phyloP scores from a whole-genome alignment of 2,797 vertebrate genomes.

The Mus minutoides region DNA sequence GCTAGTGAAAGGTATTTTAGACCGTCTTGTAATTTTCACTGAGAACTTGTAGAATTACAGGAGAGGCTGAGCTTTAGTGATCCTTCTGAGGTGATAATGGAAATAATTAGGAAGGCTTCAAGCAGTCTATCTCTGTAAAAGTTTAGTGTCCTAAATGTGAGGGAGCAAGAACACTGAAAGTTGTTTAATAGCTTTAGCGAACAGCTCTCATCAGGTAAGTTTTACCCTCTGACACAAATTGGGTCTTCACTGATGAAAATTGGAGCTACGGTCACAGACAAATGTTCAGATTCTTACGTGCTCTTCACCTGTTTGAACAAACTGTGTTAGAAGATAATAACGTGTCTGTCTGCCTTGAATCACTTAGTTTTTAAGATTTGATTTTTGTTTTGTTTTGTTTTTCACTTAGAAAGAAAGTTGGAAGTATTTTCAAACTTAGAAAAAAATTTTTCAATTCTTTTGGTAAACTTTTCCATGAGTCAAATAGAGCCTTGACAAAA shows the following conservation, averaged over 20 bases:
- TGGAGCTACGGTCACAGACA: conserved; percentile 44
- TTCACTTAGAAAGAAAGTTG: conserved; percentile 36
- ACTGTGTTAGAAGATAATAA: background rate
- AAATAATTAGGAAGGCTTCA: conserved; percentile 52
- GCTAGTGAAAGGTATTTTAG: conserved; percentile 53
- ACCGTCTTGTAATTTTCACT: conserved; percentile 61
- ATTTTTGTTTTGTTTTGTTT: background rate
- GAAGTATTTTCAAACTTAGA: conserved; percentile 32
- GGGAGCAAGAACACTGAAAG: background rate
- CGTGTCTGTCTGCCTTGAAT: background rate
- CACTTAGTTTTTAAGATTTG: background rate
- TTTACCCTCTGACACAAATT: conserved; percentile 70
- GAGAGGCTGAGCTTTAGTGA: background rate
- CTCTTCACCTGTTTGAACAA: conserved; percentile 48
- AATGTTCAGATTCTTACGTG: background rate
- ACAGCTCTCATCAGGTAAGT: conserved; percentile 50
- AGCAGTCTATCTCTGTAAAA: background rate
- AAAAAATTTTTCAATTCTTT: background rate
- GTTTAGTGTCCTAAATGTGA: conserved; percentile 13
- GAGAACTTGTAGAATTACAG: conserved; percentile 70
- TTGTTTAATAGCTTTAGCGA: conserved; percentile 14
- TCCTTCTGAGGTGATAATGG: conserved; percentile 35
- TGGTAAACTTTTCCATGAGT: background rate
- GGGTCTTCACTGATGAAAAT: conserved; percentile 68
- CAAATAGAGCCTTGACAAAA: background rate